Percentiles rank a stretch among this genome's conserved stretches.
These are phyloP conservation scores for Caerostris darwini DNA, from an alignment of 1,140 invertebrate genomes.

Conservation along the genomic window DNA sequence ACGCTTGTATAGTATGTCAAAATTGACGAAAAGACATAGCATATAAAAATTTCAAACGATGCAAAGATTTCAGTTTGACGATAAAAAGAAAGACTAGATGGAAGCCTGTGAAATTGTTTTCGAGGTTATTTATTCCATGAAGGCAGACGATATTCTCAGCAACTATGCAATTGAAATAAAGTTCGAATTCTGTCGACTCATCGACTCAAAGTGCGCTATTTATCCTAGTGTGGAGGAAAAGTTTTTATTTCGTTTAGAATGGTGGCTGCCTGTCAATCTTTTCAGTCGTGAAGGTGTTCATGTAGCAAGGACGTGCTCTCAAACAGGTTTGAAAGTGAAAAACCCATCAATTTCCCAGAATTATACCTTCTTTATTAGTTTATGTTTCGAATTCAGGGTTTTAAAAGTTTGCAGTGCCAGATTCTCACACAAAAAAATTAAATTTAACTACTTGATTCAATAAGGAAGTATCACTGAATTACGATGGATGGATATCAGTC, in stretches of 20 bases:
- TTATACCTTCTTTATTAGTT: not conserved
- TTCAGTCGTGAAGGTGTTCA: not conserved
- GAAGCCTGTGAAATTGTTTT: no score
- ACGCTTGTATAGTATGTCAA: no score
- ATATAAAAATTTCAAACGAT: no score
- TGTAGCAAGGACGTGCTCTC: constrained; percentile 7
- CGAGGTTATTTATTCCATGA: not conserved
- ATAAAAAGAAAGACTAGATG: no score
- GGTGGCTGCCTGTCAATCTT: constrained; percentile 26
- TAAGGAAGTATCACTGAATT: no score
- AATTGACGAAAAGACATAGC: no score
- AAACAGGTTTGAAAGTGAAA: constrained; percentile 53
- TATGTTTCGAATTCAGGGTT: not conserved
- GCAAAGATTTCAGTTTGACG: no score
- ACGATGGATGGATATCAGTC: no score
- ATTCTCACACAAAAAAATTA: no score
- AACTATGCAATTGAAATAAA: constrained; percentile 29
- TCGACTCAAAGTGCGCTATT: constrained; percentile 38
- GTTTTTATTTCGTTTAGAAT: constrained; percentile 24
- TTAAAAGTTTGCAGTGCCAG: not conserved
- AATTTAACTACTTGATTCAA: no score
- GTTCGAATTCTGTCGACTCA: constrained; percentile 45
- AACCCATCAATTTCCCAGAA: constrained; percentile 51
- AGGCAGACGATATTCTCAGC: constrained; percentile 24
- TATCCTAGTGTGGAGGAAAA: constrained; percentile 17